These are phyloP conservation scores for Steinernema feltiae DNA, from an alignment of 1,140 invertebrate genomes.

Conservation along the genomic window DNA sequence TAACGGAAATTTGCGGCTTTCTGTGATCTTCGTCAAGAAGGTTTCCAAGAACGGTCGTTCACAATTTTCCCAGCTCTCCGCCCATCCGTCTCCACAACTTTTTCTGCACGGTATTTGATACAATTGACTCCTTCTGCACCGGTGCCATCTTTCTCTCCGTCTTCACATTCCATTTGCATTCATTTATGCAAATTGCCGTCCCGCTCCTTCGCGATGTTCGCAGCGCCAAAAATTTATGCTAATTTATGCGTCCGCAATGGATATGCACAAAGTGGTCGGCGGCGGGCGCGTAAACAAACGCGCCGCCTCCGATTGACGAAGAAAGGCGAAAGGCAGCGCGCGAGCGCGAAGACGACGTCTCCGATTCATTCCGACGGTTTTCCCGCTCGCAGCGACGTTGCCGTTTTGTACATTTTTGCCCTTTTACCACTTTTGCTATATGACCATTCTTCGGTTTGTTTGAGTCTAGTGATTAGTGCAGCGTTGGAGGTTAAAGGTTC, in stretches of 20 bases:
- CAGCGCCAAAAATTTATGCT: not conserved
- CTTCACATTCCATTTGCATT: conserved; percentile 12
- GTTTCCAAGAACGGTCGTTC: no score
- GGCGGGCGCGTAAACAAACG: no score
- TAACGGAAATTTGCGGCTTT: no score
- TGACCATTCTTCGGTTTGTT: no score
- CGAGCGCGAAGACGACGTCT: not conserved
- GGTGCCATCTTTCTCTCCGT: no score
- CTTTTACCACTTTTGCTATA: not conserved
- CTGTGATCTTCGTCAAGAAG: no score
- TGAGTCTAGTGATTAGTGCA: no score
- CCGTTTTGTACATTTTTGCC: not conserved
- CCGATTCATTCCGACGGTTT: not conserved
- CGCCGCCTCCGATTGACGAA: not conserved
- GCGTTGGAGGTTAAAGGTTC: not conserved
- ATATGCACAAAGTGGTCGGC: not conserved
- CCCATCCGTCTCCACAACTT: no score
- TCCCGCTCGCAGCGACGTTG: not conserved
- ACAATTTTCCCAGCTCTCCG: no score
- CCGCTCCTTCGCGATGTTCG: not conserved
- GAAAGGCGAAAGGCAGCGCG: not conserved
- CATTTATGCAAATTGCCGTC: conserved; percentile 1
- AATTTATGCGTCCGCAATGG: not conserved
- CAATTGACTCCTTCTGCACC: no score
- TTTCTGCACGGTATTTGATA: no score